Evolutionary conservation across 92 coral and sea anemone genomes (phyloP), one percentile per base, ranked within the genome.

Genomic region (Zoanthus solanderi): DNA sequence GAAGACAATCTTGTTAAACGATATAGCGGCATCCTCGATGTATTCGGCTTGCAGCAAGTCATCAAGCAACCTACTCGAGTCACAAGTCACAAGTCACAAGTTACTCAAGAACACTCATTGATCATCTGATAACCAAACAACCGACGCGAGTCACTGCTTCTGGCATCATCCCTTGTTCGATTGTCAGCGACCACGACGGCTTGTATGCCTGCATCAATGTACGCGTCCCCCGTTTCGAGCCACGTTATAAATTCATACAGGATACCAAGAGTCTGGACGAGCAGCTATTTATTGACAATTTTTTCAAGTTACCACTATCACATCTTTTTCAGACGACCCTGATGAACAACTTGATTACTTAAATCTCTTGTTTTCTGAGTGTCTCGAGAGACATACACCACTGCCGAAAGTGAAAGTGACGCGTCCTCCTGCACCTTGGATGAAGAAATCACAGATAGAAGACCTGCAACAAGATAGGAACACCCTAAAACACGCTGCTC

Each of bases 371-470:
- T 76, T 91, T 57, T 14, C 56, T 14, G 92, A 85, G 75, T 92
- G 92, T 60, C 58, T 92, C 18, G 88, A 92, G 37, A 77, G 93
- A 66, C 95, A 93, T 71, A 93, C 95, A 15, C 93, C 93, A 13
- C 78, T 90, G 18, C n/a, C n/a, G n/a, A 71, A 88, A 66, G 75
- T 71, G 75, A 30, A 30, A 54, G 52, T 90, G 61, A 90, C 93
- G 8, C 88, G 95, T 30, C 95, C 95, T n/a, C 90, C 95, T 50
- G 95, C 95, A 18, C 93, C 91, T 31, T 90, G 95, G 91, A 76
- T 92, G 74, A 79, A 90, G 15, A 32, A 29, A 23, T 76, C 78
- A 12, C 12, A 17, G 71, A 92, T 92, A 32, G 65, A 75, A 45
- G 37, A 30, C 32, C 79, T 80, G 15, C 90, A 87, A 79, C 58